These are phyloP conservation scores for Chrysogorgia sp. DNA, from an alignment of 92 coral and sea anemone genomes.

Conservation along the genomic window DNA sequence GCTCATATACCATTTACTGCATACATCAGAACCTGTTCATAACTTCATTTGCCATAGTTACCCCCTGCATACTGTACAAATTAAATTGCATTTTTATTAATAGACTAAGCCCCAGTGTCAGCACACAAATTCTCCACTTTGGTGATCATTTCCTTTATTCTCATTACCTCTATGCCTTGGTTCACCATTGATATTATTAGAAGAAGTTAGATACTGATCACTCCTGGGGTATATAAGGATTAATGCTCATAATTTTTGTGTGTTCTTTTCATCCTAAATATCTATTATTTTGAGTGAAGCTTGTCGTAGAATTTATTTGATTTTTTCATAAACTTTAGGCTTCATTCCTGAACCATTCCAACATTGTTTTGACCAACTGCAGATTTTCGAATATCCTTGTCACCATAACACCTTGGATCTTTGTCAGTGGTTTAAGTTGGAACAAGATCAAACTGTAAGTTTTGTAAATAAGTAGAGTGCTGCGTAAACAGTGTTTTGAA, in stretches of 20 bases:
- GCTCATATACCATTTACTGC: no score
- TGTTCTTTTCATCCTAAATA: not conserved
- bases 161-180: no score
- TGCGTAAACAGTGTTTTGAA: not conserved
- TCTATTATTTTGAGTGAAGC: not conserved
- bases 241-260: not conserved
- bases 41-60: no score
- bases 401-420: not conserved
- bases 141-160: no score
- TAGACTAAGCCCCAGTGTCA: no score
- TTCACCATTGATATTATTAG: no score
- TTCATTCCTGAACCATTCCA: slow-evolving; percentile 9
- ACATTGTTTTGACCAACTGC: slow-evolving; percentile 1
- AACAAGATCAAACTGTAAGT: slow-evolving; percentile 10
- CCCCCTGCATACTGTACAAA: no score
- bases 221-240: no score
- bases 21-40: no score
- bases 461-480: not conserved
- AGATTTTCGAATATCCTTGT: slow-evolving; percentile 9
- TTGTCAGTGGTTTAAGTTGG: slow-evolving; percentile 18
- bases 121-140: no score
- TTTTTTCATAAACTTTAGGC: not conserved
- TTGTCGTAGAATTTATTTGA: not conserved
- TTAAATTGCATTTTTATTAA: no score
- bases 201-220: no score